phyloP scores from a whole-genome alignment of 2,888 invertebrate species.

The Litoditis marina region DNA sequence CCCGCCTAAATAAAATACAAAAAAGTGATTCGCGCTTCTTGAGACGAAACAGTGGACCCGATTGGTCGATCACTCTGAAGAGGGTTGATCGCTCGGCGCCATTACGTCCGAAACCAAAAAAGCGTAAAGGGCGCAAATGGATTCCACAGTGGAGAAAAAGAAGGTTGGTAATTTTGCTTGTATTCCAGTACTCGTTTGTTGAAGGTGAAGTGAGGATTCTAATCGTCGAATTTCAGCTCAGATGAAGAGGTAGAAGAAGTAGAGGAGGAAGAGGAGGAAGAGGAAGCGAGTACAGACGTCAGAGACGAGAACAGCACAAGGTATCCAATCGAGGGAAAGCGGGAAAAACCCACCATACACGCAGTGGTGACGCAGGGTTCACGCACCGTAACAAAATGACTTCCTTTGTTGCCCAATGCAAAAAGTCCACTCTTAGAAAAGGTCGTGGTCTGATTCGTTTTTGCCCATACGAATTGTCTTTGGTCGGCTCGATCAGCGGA shows the following conservation, averaged over 20 bases:
- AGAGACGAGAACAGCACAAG: too few species aligned
- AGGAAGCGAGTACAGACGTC: too few species aligned
- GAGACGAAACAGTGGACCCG: slow-evolving; percentile 17
- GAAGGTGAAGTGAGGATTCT: neutral
- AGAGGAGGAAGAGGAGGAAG: slow-evolving; percentile 47
- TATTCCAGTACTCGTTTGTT: neutral
- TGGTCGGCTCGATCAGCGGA: too few species aligned
- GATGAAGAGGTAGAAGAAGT: slow-evolving; percentile 47
- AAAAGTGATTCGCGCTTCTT: slow-evolving; percentile 3
- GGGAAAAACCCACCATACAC: too few species aligned
- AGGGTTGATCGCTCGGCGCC: slow-evolving; percentile 31
- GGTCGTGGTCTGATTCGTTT: too few species aligned
- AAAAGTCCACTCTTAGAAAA: too few species aligned
- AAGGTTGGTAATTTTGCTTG: slow-evolving; percentile 5
- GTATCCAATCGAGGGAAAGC: too few species aligned
- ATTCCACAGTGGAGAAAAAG: slow-evolving; percentile 36
- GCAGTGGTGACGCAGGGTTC: too few species aligned
- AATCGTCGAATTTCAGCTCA: slow-evolving; percentile 27
- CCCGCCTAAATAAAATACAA: too few species aligned
- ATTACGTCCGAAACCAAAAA: slow-evolving; percentile 25
- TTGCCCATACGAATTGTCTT: too few species aligned
- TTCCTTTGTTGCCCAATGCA: too few species aligned
- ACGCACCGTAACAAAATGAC: too few species aligned
- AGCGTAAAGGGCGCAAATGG: slow-evolving; percentile 26
- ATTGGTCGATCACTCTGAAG: slow-evolving; percentile 31